Base-by-base conservation (phyloP, 2,113 vertebrate genomes). In the Noturus placidus region DNA sequence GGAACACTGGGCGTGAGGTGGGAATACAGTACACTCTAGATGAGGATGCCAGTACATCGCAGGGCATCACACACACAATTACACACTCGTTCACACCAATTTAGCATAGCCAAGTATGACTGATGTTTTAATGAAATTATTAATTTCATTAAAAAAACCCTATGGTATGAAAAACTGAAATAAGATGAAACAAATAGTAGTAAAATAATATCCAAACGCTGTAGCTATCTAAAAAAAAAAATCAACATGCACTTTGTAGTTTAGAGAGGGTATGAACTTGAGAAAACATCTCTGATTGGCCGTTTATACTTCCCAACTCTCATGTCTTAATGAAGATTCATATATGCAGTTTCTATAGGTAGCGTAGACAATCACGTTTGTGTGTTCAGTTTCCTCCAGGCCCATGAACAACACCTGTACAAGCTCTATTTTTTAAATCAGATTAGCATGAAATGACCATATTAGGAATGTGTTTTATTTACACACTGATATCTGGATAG, bases 391-490 rank as follows among this genome's bases (percentile, higher is more conserved):
- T 52, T 10, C n/a, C 25, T 77, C 2, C 15, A 77, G 2, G 13
- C 8, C 1, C 25, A 42, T 46, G 22, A 46, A 50, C 42, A 77
- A 2, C 42, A 46, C 11, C 46, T 14, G 11, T n/a, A 15, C 5
- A 4, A 50, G 0, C 70, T 46, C 38, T 74, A 25, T 46, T 14
- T 35, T 35, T 17, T 2, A 46, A 42, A 50, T 77, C 42, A 6
- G 42, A n/a, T 50, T 27, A 77, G 88, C 82, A 89, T 86, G 87
- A 88, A 76, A 86, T 85, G 89, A 25, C 20, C 76, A 78, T 35
- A 35, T 35, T 22, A 46, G 79, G 10, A 19, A 8, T 83, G 82
- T 52, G 46, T 59, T 54, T 56, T 61, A 50, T 30, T 42, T 6
- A 11, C 11, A 22, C 25, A 65, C 17, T 52, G 57, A 52, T 65